Evolutionary conservation across 2,888 invertebrate genomes (phyloP).

Genomic region (Neuroscelio doddi): DNA sequence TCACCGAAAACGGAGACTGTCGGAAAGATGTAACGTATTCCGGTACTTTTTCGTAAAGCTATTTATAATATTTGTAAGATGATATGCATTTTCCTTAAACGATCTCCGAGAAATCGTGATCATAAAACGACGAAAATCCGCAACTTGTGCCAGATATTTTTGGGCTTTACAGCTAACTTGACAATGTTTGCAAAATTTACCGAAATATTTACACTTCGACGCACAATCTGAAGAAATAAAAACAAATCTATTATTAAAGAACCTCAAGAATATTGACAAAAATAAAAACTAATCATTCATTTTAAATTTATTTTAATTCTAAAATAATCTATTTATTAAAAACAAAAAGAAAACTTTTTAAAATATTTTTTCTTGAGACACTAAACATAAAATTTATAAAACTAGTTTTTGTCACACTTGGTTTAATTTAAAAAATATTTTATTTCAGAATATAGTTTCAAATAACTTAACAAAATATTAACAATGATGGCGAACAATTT

Average conservation of each 20-base stretch:
- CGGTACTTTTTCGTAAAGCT: constrained; percentile 41
- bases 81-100: constrained; percentile 49
- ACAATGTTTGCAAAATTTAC: constrained; percentile 26
- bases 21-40: constrained; percentile 22
- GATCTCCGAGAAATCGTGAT: constrained; percentile 42
- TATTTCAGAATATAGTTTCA: too few species aligned
- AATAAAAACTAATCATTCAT: too few species aligned
- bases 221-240: constrained; percentile 3
- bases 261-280: neutral
- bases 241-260: constrained; percentile 1
- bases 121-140: constrained; percentile 42
- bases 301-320: too few species aligned
- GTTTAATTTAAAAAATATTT: too few species aligned
- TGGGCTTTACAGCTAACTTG: constrained; percentile 23
- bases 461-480: too few species aligned
- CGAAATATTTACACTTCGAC: constrained; percentile 23
- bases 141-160: constrained; percentile 43
- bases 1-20: constrained; percentile 14
- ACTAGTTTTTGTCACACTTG: neutral
- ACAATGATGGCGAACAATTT: too few species aligned
- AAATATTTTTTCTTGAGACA: neutral
- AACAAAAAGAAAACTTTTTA: too few species aligned
- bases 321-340: too few species aligned
- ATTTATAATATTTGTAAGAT: constrained; percentile 46
- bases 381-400: neutral